Conservation (phyloP, 2,888 invertebrate species). For the Diloba caeruleocephala region DNA sequence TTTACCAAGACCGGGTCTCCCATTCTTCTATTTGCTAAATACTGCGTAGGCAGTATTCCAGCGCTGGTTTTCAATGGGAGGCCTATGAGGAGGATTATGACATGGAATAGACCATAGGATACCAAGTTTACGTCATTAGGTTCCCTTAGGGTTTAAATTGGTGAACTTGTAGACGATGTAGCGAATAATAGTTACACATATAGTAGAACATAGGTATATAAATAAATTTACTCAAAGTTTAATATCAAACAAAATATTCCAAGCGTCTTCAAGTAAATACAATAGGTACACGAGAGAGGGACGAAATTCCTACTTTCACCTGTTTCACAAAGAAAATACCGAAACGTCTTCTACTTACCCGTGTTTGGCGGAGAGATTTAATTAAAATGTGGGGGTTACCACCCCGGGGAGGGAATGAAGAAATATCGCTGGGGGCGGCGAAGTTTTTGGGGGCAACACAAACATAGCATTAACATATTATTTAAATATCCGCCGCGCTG, state of each 20-base stretch:
- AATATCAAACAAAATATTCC: conserved; percentile 23
- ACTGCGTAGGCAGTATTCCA: no score
- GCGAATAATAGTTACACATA: conserved; percentile 1
- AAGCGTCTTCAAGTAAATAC: conserved; percentile 30
- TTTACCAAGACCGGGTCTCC: no score
- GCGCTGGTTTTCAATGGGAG: no score
- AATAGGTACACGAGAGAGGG: conserved; percentile 38
- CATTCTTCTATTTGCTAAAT: no score
- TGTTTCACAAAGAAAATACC: conserved; percentile 82
- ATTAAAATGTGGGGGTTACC: conserved; percentile 79
- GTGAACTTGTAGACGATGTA: no score
- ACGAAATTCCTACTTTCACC: conserved; percentile 63
- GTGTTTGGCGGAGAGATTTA: conserved; percentile 81
- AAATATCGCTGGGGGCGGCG: conserved; percentile 71
- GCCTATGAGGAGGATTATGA: no score
- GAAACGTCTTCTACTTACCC: conserved; percentile 74
- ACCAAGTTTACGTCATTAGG: no score
- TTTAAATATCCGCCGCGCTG: conserved; percentile 84
- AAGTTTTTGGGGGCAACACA: conserved; percentile 82
- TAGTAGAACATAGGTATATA: conserved; percentile 4
- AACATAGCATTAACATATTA: conserved; percentile 87
- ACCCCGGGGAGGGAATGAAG: conserved; percentile 65
- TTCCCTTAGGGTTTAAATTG: no score
- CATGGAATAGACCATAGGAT: no score
- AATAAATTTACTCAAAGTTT: conserved; percentile 18